phyloP scores from a whole-genome alignment of 2,797 vertebrate species.

The Enteromius trimaculatus region DNA sequence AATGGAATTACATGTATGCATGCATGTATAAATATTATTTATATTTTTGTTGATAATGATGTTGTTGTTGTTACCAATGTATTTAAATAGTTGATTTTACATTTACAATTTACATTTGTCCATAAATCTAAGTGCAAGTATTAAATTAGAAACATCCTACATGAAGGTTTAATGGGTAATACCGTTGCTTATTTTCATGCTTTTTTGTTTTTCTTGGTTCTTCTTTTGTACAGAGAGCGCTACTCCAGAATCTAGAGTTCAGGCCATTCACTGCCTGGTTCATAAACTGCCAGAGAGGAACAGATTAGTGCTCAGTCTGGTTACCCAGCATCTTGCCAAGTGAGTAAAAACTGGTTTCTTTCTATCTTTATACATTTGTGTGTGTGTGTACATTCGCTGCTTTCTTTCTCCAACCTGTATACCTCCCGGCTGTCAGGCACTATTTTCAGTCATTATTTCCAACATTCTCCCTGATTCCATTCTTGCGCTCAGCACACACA shows the following conservation, averaged over 20 bases:
- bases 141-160: not conserved
- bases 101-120: not conserved
- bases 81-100: not conserved
- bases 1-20: too few species aligned
- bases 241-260: slow-evolving; percentile 91
- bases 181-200: not conserved
- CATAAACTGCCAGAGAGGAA: slow-evolving; percentile 96
- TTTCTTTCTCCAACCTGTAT: slow-evolving; percentile 56
- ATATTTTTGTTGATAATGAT: too few species aligned
- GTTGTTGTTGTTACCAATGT: not conserved
- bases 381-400: slow-evolving; percentile 53
- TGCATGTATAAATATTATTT: too few species aligned
- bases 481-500: slow-evolving; percentile 24
- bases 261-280: slow-evolving; percentile 92
- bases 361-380: slow-evolving; percentile 19
- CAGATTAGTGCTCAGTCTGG: slow-evolving; percentile 91
- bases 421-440: not conserved
- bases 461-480: slow-evolving; percentile 25
- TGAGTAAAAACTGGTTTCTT: slow-evolving; percentile 75
- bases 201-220: not conserved
- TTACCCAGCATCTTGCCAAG: slow-evolving; percentile 96
- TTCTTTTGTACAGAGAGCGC: slow-evolving; percentile 81
- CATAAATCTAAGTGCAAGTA: not conserved
- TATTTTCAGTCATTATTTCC: slow-evolving; percentile 14
- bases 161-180: not conserved